Conservation (phyloP, 2,797 vertebrate species). For the Peromyscus aztecus region DNA sequence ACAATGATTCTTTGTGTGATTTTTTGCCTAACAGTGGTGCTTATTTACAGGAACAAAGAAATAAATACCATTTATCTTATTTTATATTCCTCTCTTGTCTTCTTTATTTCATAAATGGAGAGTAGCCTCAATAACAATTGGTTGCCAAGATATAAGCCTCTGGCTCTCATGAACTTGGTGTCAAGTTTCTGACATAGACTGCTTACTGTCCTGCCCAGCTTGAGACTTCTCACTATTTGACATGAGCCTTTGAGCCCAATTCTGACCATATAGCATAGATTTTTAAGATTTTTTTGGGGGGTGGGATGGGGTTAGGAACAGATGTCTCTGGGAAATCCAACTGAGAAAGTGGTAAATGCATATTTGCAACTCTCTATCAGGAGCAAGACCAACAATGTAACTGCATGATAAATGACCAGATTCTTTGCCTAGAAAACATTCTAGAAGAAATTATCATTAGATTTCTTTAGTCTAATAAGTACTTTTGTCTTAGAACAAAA, state of each 20-base stretch:
- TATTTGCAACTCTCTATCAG: constrained; percentile 12
- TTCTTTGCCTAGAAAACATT: background rate
- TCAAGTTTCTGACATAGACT: background rate
- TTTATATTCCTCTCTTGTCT: background rate
- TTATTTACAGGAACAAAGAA: constrained; percentile 37
- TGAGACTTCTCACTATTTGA: constrained; percentile 44
- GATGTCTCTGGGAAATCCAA: constrained; percentile 7
- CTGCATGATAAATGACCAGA: background rate
- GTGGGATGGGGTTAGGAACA: background rate
- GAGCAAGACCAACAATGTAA: background rate
- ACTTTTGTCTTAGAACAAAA: background rate
- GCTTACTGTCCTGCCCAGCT: background rate
- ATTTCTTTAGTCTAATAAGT: background rate
- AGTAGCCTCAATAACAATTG: background rate
- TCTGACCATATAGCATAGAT: background rate
- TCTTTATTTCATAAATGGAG: constrained; percentile 31
- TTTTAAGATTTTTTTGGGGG: background rate
- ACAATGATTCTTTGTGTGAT: background rate
- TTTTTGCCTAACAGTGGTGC: background rate
- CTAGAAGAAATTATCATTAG: background rate
- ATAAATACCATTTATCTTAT: background rate
- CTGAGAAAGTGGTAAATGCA: background rate
- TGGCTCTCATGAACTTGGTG: background rate
- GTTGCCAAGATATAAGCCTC: background rate
- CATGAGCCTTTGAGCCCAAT: constrained; percentile 36